Evolutionary conservation across 2,888 invertebrate species (phyloP), one percentile per base, ranked within the genome.

Genomic region (Cephus pygmeus): DNA sequence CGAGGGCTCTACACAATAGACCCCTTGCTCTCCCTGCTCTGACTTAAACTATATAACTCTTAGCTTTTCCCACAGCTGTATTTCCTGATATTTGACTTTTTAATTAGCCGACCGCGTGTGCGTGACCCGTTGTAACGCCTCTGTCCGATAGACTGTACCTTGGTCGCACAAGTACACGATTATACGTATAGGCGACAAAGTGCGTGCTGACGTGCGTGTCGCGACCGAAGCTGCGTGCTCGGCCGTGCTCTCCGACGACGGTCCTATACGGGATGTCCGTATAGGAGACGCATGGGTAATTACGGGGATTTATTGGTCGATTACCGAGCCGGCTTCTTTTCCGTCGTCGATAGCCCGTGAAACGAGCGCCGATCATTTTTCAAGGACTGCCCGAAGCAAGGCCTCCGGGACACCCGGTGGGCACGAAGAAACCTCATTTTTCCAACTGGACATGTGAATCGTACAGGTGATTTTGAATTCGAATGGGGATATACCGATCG

Each of bases 41-140:
- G 56, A 30, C 77, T n/a, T 71, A 15, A 71, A 34, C n/a, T 12
- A 76, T 71, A 73, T 75, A 33, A 75, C 33, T 77, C 76, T 76
- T 73, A 73, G 69, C 23, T 9, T 56, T 56, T 56, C 56, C 56
- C 56, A 56, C 56, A 56, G 23, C 56, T 56, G 34, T 68, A 75
- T 77, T 78, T 77, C 79, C 81, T 76, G 82, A 85, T 84, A 83
- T 87, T 86, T 87, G 84, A 85, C 87, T 86, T 86, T 85, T 81
- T 85, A 85, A 88, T 88, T 86, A 88, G 75, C 76, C 76, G 69
- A 69, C 73, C 76, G 76, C 76, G 79, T 75, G 77, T 73, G 33
- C 56, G 40, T 71, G 75, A 40, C 68, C 71, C 1, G 11, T 31
- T 56, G 9, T 56, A 56, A 23, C 23, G 23, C 56, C 15, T 56